Percentiles rank a stretch among this genome's conserved stretches.
phyloP scores from a whole-genome alignment of 2,888 invertebrate genomes.

The Nomada goodeniana region DNA sequence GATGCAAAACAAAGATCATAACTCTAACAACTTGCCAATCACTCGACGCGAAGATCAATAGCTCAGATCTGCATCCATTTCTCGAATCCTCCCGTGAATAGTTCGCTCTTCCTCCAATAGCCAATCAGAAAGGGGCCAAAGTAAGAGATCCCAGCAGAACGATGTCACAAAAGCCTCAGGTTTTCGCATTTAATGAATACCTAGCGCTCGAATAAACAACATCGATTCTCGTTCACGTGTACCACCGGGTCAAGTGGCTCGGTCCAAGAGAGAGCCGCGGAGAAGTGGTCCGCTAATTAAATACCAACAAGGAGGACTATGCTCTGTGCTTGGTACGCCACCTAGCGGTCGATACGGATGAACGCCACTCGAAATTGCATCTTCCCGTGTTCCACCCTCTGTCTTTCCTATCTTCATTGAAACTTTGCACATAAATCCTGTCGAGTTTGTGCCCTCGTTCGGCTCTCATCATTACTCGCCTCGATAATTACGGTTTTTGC shows the following conservation, averaged over 20 bases:
- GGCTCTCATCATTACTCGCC: neutral
- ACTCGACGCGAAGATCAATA: neutral
- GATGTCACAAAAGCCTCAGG: conserved; percentile 7
- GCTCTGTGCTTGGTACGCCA: neutral
- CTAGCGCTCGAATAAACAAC: conserved; percentile 43
- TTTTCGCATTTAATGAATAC: conserved; percentile 46
- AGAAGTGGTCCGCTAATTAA: conserved; percentile 50
- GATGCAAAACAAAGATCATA: neutral
- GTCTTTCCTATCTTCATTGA: conserved; percentile 14
- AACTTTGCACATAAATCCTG: conserved; percentile 33
- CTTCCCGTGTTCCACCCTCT: conserved; percentile 8
- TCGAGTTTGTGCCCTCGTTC: neutral
- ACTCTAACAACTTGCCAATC: neutral
- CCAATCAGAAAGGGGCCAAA: neutral
- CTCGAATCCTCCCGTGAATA: neutral
- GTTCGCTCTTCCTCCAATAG: neutral
- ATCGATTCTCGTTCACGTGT: conserved; percentile 52
- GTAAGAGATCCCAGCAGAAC: neutral
- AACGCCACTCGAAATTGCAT: conserved; percentile 32
- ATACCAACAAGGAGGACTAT: conserved; percentile 34
- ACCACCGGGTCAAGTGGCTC: conserved; percentile 51
- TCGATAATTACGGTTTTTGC: conserved; percentile 44
- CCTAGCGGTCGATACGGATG: conserved; percentile 32
- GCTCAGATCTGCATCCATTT: neutral
- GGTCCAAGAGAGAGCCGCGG: conserved; percentile 9